These are phyloP conservation scores for Limosa lapponica DNA, from an alignment of 2,797 vertebrate species.

Conservation along the genomic window DNA sequence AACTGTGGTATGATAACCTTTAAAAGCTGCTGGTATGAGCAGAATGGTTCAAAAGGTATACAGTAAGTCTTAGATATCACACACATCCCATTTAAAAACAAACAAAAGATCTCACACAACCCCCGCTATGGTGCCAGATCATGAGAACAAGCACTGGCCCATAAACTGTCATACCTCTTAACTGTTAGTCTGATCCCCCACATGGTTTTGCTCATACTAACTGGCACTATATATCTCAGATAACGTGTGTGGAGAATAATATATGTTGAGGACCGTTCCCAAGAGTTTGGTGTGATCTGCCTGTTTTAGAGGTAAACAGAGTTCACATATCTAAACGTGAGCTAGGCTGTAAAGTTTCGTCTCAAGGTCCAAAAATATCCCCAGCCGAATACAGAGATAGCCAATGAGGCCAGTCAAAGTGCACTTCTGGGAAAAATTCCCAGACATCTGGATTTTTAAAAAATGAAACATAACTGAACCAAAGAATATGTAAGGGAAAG, in stretches of 20 bases:
- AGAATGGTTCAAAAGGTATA: not conserved
- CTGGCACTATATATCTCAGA: not conserved
- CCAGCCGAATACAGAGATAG: not conserved
- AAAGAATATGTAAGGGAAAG: not conserved
- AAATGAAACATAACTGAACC: not conserved
- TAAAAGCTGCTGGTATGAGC: not conserved
- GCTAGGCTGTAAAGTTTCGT: not conserved
- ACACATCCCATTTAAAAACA: not conserved
- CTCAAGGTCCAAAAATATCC: not conserved
- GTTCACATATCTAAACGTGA: not conserved
- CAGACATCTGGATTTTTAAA: not conserved
- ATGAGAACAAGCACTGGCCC: not conserved
- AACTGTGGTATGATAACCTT: not conserved
- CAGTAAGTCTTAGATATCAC: not conserved
- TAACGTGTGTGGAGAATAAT: not conserved
- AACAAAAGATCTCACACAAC: fast-evolving
- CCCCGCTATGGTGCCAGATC: fast-evolving
- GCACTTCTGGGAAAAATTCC: not conserved
- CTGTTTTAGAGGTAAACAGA: not conserved
- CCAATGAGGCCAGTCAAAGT: not conserved
- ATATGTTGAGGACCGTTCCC: not conserved
- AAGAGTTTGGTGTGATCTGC: not conserved
- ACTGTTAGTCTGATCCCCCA: not conserved
- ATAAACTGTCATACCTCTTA: not conserved
- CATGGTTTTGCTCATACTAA: not conserved